These are phyloP conservation scores for Excalfactoria chinensis DNA, from an alignment of 2,113 vertebrate genomes.

Conservation along the genomic window DNA sequence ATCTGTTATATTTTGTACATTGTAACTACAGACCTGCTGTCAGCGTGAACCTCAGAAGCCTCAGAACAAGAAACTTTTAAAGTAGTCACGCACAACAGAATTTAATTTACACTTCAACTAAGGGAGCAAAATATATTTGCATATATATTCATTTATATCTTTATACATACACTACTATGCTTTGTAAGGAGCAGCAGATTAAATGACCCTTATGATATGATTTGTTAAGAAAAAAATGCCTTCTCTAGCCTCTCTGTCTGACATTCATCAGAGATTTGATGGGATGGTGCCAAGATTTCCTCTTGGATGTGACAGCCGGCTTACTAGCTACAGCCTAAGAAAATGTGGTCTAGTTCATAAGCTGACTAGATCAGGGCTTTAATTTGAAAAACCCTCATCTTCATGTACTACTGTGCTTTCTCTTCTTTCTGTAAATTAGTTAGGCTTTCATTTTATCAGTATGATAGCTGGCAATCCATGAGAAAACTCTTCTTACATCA, in stretches of 20 bases:
- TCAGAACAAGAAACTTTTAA: constrained; percentile 6
- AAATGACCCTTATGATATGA: background rate
- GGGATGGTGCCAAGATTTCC: background rate
- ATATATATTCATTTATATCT: background rate
- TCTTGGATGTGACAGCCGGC: background rate
- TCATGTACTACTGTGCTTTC: background rate
- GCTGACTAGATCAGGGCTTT: background rate
- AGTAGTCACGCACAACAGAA: background rate
- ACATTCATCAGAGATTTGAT: background rate
- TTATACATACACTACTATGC: background rate
- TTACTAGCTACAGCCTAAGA: background rate
- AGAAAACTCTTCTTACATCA: constrained; percentile 2
- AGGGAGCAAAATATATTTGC: background rate
- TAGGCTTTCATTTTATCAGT: background rate
- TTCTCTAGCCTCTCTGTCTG: background rate
- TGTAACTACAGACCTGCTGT: background rate
- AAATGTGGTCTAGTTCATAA: background rate
- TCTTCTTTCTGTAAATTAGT: background rate
- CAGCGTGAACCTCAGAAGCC: background rate
- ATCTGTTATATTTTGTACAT: background rate
- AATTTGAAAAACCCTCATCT: background rate
- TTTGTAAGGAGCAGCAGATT: background rate
- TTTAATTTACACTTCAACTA: constrained; percentile 40
- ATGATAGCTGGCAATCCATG: background rate
- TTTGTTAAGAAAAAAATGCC: background rate